Conservation (phyloP, 2,113 vertebrate species). For the Cyphomyrus plagiostoma region DNA sequence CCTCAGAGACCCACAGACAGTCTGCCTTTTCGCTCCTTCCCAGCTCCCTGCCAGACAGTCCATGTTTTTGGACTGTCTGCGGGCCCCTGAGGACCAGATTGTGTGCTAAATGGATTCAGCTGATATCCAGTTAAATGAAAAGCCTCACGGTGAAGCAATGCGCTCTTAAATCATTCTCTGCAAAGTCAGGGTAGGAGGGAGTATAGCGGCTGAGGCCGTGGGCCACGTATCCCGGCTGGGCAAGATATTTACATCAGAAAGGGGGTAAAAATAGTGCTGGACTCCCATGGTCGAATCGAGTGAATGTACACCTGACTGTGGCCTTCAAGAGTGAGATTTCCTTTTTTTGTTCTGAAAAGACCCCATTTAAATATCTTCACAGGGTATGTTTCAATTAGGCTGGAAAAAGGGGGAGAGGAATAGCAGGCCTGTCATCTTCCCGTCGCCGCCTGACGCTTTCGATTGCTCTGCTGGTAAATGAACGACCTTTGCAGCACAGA, state of each 20-base stretch:
- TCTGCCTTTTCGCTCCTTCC: background rate
- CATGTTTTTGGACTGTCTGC: background rate
- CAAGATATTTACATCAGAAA: background rate
- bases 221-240: background rate
- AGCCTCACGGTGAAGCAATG: background rate
- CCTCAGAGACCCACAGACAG: background rate
- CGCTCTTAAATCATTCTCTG: background rate
- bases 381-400: background rate
- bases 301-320: background rate
- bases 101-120: background rate
- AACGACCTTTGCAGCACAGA: slow-evolving; percentile 1
- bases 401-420: background rate
- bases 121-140: background rate
- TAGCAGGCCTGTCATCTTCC: background rate
- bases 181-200: background rate
- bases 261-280: background rate
- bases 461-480: background rate
- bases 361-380: background rate
- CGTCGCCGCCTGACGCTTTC: background rate
- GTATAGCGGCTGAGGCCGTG: background rate
- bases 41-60: background rate
- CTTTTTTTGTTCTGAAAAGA: background rate
- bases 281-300: background rate
- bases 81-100: background rate
- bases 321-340: background rate